A percentile compares a stretch with the other conserved stretches of the same genome.
phyloP scores from a whole-genome alignment of 2,888 invertebrate genomes.

The Cheilosia vernalis region DNA sequence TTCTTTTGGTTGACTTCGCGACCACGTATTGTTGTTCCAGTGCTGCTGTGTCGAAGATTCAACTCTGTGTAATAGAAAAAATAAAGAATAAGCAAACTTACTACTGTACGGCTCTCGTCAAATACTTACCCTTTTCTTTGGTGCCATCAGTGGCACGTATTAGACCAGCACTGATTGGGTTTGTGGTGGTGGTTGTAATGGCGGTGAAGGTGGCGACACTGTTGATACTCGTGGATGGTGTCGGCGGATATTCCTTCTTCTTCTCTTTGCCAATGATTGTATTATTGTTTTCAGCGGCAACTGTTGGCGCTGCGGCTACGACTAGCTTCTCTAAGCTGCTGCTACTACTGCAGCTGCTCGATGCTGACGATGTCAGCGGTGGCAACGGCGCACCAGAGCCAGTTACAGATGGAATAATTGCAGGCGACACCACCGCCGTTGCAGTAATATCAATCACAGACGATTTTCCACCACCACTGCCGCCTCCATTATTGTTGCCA shows the following conservation, averaged over 20 bases:
- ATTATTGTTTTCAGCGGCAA: slow-evolving; percentile 60
- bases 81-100: background rate
- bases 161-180: slow-evolving; percentile 52
- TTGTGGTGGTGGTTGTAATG: slow-evolving; percentile 37
- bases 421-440: slow-evolving; percentile 9
- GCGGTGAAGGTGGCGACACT: slow-evolving; percentile 11
- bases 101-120: background rate
- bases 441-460: slow-evolving; percentile 55
- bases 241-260: slow-evolving; percentile 75
- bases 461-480: slow-evolving; percentile 36
- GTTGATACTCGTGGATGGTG: slow-evolving; percentile 53
- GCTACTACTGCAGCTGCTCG: slow-evolving; percentile 47
- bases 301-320: slow-evolving; percentile 39
- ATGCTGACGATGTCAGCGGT: slow-evolving; percentile 48
- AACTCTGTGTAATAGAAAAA: slow-evolving; percentile 27
- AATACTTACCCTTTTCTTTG: slow-evolving; percentile 82
- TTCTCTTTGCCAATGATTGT: slow-evolving; percentile 72
- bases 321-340: slow-evolving; percentile 51
- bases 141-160: slow-evolving; percentile 77
- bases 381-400: slow-evolving; percentile 49
- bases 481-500: slow-evolving; percentile 52
- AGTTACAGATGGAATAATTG: slow-evolving; percentile 41
- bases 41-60: slow-evolving; percentile 57
- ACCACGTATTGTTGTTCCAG: slow-evolving; percentile 73
- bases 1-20: slow-evolving; percentile 75